These are phyloP conservation scores for Rhyacophila brunnea DNA, from an alignment of 1,140 invertebrate species.

Conservation along the genomic window DNA sequence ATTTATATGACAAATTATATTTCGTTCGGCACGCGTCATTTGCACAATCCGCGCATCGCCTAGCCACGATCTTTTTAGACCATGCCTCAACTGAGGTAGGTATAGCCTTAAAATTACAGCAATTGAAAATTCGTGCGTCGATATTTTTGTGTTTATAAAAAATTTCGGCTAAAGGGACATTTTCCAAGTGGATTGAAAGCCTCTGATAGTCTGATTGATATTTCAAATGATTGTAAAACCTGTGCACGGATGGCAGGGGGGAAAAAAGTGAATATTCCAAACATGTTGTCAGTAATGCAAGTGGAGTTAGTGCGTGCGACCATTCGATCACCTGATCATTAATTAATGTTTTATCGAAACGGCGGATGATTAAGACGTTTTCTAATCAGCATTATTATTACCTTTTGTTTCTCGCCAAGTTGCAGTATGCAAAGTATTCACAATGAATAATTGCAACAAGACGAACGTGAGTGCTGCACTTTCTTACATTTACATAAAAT, in stretches of 20 bases:
- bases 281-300: background rate
- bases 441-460: slow-evolving; percentile 7
- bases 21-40: too few relatives aligned
- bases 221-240: too few relatives aligned
- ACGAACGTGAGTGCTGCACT: slow-evolving; percentile 19
- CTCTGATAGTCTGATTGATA: too few relatives aligned
- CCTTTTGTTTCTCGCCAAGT: background rate
- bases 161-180: too few relatives aligned
- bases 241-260: background rate
- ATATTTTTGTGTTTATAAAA: too few relatives aligned
- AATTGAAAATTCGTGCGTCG: too few relatives aligned
- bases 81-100: too few relatives aligned
- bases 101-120: too few relatives aligned
- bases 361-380: slow-evolving; percentile 13
- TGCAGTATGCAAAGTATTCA: slow-evolving; percentile 11
- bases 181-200: too few relatives aligned
- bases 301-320: slow-evolving; percentile 5
- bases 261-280: slow-evolving; percentile 7
- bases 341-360: background rate
- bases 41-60: too few relatives aligned
- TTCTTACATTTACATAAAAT: background rate
- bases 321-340: background rate
- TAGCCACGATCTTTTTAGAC: too few relatives aligned
- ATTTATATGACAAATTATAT: too few relatives aligned
- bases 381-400: slow-evolving; percentile 1